Evolutionary conservation across 2,113 vertebrate genomes (phyloP).

Genomic region (Elgaria multicarinata): DNA sequence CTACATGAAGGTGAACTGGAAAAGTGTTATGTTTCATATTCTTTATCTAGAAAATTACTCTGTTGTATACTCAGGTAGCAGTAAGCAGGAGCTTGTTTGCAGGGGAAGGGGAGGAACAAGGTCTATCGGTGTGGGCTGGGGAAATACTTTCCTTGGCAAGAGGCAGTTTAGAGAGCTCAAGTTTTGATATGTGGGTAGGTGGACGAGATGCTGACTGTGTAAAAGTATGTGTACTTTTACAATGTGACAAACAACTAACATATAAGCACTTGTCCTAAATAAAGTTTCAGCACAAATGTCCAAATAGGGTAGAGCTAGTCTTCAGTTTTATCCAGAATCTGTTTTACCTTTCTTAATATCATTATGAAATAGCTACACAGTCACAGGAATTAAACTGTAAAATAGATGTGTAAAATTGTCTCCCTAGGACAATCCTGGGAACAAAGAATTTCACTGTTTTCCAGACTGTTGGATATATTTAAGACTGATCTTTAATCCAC

Average conservation of each 20-base stretch:
- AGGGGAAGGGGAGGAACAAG: not conserved
- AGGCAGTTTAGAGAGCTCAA: not conserved
- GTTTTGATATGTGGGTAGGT: not conserved
- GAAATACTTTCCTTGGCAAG: constrained; percentile 1
- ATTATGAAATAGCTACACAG: not conserved
- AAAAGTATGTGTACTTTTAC: not conserved
- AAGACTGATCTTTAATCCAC: constrained; percentile 9
- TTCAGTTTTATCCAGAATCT: not conserved
- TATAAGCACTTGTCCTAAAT: not conserved
- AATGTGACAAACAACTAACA: not conserved
- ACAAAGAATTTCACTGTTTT: constrained; percentile 23
- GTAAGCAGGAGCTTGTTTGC: not conserved
- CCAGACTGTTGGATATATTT: not conserved
- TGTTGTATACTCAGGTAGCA: not conserved
- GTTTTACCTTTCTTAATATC: not conserved
- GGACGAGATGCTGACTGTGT: not conserved
- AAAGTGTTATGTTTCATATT: not conserved
- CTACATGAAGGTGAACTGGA: not conserved
- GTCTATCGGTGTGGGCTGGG: not conserved
- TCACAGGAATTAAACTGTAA: constrained; percentile 22
- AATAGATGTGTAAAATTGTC: constrained; percentile 17
- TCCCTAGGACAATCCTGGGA: not conserved
- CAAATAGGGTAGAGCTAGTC: not conserved
- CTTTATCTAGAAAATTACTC: not conserved
- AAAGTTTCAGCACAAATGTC: not conserved